phyloP scores from a whole-genome alignment of 2,113 vertebrate species.

The Amia ocellicauda region DNA sequence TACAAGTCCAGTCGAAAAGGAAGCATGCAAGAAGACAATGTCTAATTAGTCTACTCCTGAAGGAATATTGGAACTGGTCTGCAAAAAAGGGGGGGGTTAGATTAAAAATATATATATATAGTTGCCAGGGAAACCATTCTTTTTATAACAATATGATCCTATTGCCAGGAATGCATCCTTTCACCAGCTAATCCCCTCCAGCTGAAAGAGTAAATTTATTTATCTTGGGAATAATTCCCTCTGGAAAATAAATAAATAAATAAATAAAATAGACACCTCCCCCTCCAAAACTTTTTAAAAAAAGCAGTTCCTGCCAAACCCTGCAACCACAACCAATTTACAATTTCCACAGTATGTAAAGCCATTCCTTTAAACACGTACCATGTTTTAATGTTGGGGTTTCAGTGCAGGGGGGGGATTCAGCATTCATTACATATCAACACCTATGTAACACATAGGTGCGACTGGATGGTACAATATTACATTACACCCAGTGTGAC shows the following conservation, averaged over 20 bases:
- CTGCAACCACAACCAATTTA: background rate
- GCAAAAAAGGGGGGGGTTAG: conserved; percentile 16
- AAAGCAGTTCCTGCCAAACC: background rate
- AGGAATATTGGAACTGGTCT: conserved; percentile 25
- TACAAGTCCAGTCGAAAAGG: conserved; percentile 34
- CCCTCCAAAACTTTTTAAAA: background rate
- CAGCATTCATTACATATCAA: too few relatives aligned
- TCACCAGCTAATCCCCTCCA: conserved; percentile 12
- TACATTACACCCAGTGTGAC: too few relatives aligned
- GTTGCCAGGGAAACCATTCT: conserved; percentile 35
- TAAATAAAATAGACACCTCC: background rate
- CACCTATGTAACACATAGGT: too few relatives aligned
- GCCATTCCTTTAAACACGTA: background rate
- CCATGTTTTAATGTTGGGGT: too few relatives aligned
- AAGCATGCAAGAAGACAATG: conserved; percentile 51
- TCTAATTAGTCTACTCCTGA: conserved; percentile 44
- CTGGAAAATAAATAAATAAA: background rate
- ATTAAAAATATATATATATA: conserved; percentile 26
- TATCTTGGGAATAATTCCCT: conserved; percentile 9
- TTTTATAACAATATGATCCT: conserved; percentile 37
- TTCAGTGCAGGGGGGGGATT: too few relatives aligned
- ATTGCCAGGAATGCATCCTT: conserved; percentile 16
- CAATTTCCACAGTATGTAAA: background rate
- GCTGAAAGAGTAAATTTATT: conserved; percentile 18
- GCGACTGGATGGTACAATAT: too few relatives aligned